Evolutionary conservation across 2,888 invertebrate species (phyloP).

Genomic region (Taphrorychus bicolor): DNA sequence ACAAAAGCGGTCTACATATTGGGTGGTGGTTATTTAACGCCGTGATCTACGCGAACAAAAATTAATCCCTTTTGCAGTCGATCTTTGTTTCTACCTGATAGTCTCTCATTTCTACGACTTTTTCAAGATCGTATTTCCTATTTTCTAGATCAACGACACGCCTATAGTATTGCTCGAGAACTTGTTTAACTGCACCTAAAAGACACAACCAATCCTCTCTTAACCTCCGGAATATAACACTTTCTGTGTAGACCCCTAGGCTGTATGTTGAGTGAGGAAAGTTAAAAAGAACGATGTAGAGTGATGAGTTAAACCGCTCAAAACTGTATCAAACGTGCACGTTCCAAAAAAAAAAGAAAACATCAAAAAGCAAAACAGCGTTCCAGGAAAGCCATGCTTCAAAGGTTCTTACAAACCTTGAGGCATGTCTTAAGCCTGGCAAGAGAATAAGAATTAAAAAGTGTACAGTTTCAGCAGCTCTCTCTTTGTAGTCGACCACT

Average conservation of each 20-base stretch:
- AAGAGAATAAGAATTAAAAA: neutral
- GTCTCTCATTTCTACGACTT: conserved; percentile 94
- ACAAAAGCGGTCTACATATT: conserved; percentile 36
- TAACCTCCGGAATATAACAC: too few species aligned
- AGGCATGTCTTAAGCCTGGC: neutral
- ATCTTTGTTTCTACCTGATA: conserved; percentile 91
- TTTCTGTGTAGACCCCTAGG: too few species aligned
- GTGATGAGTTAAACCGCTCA: conserved; percentile 19
- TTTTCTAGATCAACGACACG: conserved; percentile 84
- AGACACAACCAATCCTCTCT: too few species aligned
- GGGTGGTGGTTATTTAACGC: conserved; percentile 37
- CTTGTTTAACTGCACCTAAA: conserved; percentile 44
- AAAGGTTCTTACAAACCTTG: conserved; percentile 12
- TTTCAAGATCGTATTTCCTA: conserved; percentile 98
- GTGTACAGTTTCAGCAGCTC: conserved; percentile 31
- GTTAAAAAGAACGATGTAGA: conserved; percentile 11
- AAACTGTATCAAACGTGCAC: conserved; percentile 35
- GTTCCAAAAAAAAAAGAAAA: conserved; percentile 25
- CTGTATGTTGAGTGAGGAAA: neutral
- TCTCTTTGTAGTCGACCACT: neutral
- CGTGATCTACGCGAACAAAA: conserved; percentile 28
- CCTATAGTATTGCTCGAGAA: conserved; percentile 75
- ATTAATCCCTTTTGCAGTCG: conserved; percentile 17
- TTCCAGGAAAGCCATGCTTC: conserved; percentile 4
- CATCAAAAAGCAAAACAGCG: conserved; percentile 23